phyloP scores from a whole-genome alignment of 2,888 invertebrate genomes.

The Theretra japonica region DNA sequence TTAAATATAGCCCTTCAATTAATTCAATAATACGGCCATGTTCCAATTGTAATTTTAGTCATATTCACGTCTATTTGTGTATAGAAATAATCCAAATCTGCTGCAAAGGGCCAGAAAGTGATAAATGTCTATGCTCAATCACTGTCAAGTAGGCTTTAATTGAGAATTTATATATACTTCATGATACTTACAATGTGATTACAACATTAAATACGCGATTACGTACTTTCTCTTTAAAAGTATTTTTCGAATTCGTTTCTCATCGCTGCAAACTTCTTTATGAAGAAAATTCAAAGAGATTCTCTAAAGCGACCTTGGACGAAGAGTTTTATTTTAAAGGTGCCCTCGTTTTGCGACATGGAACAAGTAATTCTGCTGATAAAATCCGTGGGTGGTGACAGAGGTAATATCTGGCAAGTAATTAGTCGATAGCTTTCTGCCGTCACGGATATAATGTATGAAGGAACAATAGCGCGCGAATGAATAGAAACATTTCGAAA shows the following conservation, averaged over 20 bases:
- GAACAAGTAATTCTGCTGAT: neutral
- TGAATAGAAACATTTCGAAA: constrained; percentile 6
- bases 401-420: neutral
- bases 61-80: neutral
- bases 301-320: neutral
- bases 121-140: constrained; percentile 70
- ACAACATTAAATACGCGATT: neutral
- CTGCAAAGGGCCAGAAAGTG: constrained; percentile 41
- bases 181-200: neutral
- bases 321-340: constrained; percentile 6
- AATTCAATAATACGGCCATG: too few relatives aligned
- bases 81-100: neutral
- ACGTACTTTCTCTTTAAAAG: neutral
- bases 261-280: neutral
- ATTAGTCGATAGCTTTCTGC: neutral
- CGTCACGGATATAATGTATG: constrained; percentile 3
- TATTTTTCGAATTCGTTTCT: neutral
- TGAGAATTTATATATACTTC: constrained; percentile 58
- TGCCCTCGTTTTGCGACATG: neutral
- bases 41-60: neutral
- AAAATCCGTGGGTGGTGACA: neutral
- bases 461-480: constrained; percentile 1
- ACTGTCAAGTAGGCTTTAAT: constrained; percentile 71
- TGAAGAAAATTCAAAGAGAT: neutral
- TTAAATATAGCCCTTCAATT: too few relatives aligned